Evolutionary conservation across 2,113 vertebrate species (phyloP), one percentile per base, ranked within the genome.

Genomic region (Holacanthus passer): DNA sequence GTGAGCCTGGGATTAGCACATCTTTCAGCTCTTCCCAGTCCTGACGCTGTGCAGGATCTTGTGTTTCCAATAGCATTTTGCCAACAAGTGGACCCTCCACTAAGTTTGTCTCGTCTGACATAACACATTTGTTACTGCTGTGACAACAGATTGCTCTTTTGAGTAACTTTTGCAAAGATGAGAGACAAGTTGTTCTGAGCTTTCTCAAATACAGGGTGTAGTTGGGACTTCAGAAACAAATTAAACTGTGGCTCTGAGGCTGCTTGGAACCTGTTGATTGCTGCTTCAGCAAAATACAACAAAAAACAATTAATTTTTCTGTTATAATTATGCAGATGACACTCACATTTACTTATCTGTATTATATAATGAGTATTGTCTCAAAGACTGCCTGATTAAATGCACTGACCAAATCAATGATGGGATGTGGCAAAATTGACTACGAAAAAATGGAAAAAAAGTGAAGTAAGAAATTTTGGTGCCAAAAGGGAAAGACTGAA

Each of bases 81-180:
- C 20, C 56, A 52, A 41, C n/a, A 47, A 69, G 27, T 9, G 37
- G 41, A 56, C 22, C n/a, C 7, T 16, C 20, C 37, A 79, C 27
- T 7, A 58, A 27, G 7, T 56, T 50, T 27, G 11, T 45, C 32
- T 37, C 50, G 47, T 68, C 19, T 58, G 37, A 31, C 0, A 4
- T 7, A 53, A 27, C 20, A 11, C 10, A 55, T 68, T 68, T 52
- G 45, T 60, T 52, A 48, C 39, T 24, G 3, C n/a, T 19, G 16
- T 37, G 31, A 68, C 43, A 58, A 58, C 39, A 63, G 3, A 16
- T 16, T 2, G 14, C 2, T 55, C 3, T 53, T 59, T 63, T 24
- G 9, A 16, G 12, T 62, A 37, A 24, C 2, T 37, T 63, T 73
- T 72, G 16, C 41, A 77, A 63, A 68, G 29, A 60, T 79, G 65